These are phyloP conservation scores for Seira musarum DNA, from an alignment of 2,888 invertebrate genomes.

Conservation along the genomic window DNA sequence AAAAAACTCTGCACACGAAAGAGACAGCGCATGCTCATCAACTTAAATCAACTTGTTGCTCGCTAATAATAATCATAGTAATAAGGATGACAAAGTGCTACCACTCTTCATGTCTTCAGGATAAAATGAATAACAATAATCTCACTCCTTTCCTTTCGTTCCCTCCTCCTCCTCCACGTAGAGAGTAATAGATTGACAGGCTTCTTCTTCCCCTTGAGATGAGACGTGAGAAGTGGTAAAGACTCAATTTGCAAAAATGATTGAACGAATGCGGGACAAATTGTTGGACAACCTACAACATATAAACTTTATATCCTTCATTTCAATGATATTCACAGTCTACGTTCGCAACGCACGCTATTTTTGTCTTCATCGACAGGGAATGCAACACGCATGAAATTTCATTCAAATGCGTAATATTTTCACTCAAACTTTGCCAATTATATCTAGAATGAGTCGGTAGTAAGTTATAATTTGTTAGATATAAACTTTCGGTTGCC, in stretches of 20 bases:
- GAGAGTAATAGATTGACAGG: not conserved
- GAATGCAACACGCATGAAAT: too few relatives aligned
- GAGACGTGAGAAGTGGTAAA: not conserved
- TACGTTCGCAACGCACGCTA: too few relatives aligned
- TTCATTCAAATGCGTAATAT: too few relatives aligned
- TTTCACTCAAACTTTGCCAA: too few relatives aligned
- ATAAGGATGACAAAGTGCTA: constrained; percentile 7
- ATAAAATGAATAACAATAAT: not conserved
- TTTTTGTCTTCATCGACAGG: too few relatives aligned
- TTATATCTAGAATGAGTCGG: too few relatives aligned
- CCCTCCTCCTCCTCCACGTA: not conserved
- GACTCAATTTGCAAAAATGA: constrained; percentile 2
- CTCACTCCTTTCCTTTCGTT: not conserved
- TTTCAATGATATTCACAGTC: too few relatives aligned
- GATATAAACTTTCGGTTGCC: too few relatives aligned
- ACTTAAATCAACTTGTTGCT: constrained; percentile 9
- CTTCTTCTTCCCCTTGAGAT: too few relatives aligned
- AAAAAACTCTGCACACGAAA: not conserved
- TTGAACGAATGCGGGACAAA: constrained; percentile 6
- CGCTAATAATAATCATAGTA: constrained; percentile 15
- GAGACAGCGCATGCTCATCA: not conserved
- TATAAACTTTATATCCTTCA: too few relatives aligned
- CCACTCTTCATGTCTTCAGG: not conserved
- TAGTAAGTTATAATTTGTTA: too few relatives aligned
- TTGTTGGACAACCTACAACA: too few relatives aligned